phyloP scores from a whole-genome alignment of 2,113 vertebrate species.

The Rattus norvegicus region DNA sequence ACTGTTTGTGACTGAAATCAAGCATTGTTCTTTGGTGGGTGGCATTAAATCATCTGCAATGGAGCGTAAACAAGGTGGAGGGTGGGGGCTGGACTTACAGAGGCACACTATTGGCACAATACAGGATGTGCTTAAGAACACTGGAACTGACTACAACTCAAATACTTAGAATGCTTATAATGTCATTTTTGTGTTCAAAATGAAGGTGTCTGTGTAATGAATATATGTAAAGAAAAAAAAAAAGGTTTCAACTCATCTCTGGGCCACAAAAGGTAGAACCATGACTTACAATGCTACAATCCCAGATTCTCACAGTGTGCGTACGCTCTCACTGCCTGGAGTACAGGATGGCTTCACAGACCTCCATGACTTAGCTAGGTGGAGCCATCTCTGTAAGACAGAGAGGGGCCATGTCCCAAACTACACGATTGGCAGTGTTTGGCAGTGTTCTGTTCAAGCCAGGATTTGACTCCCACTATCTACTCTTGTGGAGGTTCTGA shows the following conservation, averaged over 20 bases:
- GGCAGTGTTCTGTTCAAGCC: not conserved
- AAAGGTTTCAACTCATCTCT: not conserved
- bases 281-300: not conserved
- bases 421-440: not conserved
- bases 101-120: not conserved
- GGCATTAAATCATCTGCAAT: not conserved
- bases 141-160: not conserved
- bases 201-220: not conserved
- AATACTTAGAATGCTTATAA: conserved; percentile 30
- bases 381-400: not conserved
- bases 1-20: not conserved
- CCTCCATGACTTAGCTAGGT: not conserved
- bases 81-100: not conserved
- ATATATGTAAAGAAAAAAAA: not conserved
- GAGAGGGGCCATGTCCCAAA: not conserved
- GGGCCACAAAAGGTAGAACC: not conserved
- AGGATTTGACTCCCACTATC: not conserved
- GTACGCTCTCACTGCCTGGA: not conserved
- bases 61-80: not conserved
- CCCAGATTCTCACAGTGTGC: not conserved
- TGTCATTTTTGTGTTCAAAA: conserved; percentile 36
- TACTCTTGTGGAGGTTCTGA: not conserved
- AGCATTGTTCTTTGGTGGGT: not conserved
- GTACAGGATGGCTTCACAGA: not conserved
- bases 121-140: not conserved